Conservation (phyloP, 2,113 vertebrate genomes). For the Choloepus hoffmanni region DNA sequence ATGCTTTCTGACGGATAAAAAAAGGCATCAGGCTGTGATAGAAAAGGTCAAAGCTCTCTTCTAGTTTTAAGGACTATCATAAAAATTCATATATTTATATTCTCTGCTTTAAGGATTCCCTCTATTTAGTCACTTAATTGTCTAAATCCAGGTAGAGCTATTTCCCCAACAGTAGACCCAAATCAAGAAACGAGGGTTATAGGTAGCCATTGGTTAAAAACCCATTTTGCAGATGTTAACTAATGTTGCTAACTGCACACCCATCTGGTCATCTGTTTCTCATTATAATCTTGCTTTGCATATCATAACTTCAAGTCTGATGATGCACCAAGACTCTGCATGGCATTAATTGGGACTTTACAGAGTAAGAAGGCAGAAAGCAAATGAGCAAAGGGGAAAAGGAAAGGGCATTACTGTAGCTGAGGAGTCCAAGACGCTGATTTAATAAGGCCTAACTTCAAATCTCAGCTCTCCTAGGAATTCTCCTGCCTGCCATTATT, state of each 20-base stretch:
- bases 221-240: slow-evolving; percentile 49
- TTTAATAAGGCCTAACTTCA: not conserved
- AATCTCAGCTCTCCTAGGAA: not conserved
- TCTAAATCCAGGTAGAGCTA: slow-evolving; percentile 10
- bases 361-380: not conserved
- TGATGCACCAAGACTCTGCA: not conserved
- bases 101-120: not conserved
- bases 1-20: not conserved
- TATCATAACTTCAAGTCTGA: not conserved
- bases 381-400: not conserved
- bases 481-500: not conserved
- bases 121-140: not conserved
- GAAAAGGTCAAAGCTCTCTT: not conserved
- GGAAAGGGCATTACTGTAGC: not conserved
- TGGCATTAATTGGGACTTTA: not conserved
- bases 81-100: not conserved
- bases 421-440: not conserved
- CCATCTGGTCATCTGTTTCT: not conserved
- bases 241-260: not conserved
- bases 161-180: not conserved
- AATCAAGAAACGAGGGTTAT: not conserved
- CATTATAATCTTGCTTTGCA: not conserved
- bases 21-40: not conserved
- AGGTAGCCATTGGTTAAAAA: not conserved
- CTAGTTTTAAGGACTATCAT: not conserved